Evolutionary conservation across 2,888 invertebrate species (phyloP).

Genomic region (Megalurothrips usitatus): DNA sequence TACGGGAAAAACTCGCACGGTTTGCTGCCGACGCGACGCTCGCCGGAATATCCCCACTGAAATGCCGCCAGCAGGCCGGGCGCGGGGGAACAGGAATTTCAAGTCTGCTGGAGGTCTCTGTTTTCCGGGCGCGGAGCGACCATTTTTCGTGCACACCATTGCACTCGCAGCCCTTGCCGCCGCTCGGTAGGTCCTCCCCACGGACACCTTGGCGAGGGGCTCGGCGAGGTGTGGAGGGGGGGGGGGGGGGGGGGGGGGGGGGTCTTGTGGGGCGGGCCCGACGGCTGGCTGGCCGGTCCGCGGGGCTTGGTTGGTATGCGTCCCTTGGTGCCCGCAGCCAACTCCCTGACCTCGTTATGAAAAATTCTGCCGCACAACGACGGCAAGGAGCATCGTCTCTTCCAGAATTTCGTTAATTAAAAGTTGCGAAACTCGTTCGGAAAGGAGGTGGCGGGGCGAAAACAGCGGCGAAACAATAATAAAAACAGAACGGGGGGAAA

Average conservation of each 20-base stretch:
- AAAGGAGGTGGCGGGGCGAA: neutral
- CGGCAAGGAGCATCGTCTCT: conserved; percentile 4
- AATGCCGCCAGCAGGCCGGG: no score
- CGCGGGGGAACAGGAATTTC: no score
- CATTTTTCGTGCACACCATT: neutral
- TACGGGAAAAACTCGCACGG: no score
- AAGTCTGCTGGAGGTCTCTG: neutral
- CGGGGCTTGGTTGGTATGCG: conserved; percentile 8
- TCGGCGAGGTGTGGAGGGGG: neutral
- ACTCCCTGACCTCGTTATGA: conserved; percentile 24
- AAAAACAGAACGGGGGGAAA: neutral
- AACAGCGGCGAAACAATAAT: neutral
- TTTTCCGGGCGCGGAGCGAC: neutral
- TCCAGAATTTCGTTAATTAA: conserved; percentile 27
- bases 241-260: neutral
- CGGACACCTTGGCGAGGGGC: neutral
- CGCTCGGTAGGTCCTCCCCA: neutral
- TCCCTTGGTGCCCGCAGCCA: conserved; percentile 16
- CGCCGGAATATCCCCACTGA: no score
- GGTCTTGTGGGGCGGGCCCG: neutral
- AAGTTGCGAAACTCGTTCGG: conserved; percentile 26
- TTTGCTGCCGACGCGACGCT: no score
- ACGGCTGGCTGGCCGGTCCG: neutral
- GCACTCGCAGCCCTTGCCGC: no score
- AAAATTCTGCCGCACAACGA: conserved; percentile 15